Conservation (phyloP, 2,888 invertebrate species). For the Atherix ibis region DNA sequence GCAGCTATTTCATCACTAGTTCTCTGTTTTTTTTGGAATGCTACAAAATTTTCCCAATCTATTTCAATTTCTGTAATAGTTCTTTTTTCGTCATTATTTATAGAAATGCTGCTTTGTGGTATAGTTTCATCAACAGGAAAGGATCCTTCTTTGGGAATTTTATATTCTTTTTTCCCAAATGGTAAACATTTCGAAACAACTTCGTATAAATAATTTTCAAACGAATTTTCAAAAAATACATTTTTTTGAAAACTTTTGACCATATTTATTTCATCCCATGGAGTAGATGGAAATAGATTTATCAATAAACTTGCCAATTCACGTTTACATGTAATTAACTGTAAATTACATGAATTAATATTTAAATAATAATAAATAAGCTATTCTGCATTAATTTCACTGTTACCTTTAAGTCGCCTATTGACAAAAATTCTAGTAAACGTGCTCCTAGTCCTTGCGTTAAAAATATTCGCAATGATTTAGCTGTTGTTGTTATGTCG, state of each 20-base stretch:
- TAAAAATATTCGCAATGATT: constrained; percentile 27
- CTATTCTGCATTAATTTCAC: neutral
- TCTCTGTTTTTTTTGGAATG: constrained; percentile 16
- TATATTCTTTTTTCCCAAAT: neutral
- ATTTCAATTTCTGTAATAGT: constrained; percentile 5
- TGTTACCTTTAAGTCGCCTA: constrained; percentile 25
- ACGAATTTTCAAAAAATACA: constrained; percentile 2
- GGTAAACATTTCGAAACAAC: neutral
- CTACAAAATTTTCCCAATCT: constrained; percentile 10
- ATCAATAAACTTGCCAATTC: constrained; percentile 25
- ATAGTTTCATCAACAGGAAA: constrained; percentile 2
- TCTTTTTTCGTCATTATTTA: neutral
- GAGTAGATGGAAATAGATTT: constrained; percentile 29
- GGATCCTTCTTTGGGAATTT: neutral
- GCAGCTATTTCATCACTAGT: constrained; percentile 26
- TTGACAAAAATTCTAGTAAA: constrained; percentile 23
- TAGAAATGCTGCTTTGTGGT: neutral
- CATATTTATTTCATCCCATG: constrained; percentile 19
- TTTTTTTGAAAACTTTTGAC: too few species aligned
- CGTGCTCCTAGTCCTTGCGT: constrained; percentile 27
- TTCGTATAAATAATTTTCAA: neutral
- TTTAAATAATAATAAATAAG: too few species aligned
- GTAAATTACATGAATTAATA: constrained; percentile 8
- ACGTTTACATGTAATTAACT: constrained; percentile 28
- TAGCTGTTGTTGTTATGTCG: constrained; percentile 27